Evolutionary conservation across 2,113 vertebrate species (phyloP).

Genomic region (Picathartes gymnocephalus): DNA sequence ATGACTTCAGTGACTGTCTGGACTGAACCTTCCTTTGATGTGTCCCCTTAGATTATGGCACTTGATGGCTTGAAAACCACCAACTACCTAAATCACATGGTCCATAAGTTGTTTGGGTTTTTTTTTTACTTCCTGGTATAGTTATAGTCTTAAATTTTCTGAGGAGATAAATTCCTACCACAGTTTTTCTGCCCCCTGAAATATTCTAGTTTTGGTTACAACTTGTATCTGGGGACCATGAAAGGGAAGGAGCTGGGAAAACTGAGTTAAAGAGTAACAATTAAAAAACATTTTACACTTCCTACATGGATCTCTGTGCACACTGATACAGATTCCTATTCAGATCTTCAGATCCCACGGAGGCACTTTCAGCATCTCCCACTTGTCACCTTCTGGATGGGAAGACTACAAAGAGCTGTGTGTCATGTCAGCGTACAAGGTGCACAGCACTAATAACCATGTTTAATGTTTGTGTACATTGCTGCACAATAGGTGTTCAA

Average conservation of each 20-base stretch:
- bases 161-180: not conserved
- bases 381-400: not conserved
- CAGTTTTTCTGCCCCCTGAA: not conserved
- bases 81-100: not conserved
- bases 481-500: not conserved
- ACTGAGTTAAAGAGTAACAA: not conserved
- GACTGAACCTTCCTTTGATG: not conserved
- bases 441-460: not conserved
- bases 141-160: not conserved
- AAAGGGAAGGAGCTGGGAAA: not conserved
- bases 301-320: not conserved
- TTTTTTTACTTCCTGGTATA: not conserved
- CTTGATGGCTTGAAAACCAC: not conserved
- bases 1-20: not conserved
- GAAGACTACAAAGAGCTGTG: not conserved
- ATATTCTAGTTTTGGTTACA: not conserved
- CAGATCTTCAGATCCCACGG: not conserved
- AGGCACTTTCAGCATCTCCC: not conserved
- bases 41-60: not conserved
- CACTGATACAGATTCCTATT: not conserved
- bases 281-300: not conserved
- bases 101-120: fast-evolving
- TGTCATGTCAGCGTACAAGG: not conserved
- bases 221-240: not conserved
- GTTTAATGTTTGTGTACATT: not conserved